phyloP scores from a whole-genome alignment of 2,888 invertebrate species.

The Sphecodes monilicornis region DNA sequence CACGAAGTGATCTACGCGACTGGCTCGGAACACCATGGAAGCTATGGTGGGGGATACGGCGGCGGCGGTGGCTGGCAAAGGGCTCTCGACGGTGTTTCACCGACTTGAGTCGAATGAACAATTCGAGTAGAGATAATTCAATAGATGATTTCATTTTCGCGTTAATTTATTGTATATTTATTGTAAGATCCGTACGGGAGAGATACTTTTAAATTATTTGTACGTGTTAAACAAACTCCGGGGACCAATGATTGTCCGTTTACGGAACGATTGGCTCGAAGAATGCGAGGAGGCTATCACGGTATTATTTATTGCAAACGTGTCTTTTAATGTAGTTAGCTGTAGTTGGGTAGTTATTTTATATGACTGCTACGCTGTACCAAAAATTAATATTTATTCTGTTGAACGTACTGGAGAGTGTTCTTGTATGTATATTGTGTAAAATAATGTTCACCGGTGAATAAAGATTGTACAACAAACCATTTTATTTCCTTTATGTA shows the following conservation, averaged over 20 bases:
- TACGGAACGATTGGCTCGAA: neutral
- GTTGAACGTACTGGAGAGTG: neutral
- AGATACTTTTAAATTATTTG: neutral
- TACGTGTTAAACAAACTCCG: slow-evolving; percentile 25
- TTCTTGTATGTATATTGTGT: slow-evolving; percentile 27
- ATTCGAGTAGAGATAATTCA: neutral
- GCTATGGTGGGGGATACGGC: slow-evolving; percentile 78
- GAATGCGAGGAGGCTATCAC: neutral
- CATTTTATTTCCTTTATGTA: neutral
- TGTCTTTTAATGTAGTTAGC: neutral
- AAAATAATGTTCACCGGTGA: slow-evolving; percentile 16
- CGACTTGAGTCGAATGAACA: slow-evolving; percentile 69
- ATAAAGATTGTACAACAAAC: slow-evolving; percentile 28
- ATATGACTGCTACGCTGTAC: slow-evolving; percentile 7
- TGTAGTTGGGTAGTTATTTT: neutral
- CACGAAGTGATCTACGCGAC: slow-evolving; percentile 87
- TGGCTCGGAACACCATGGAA: slow-evolving; percentile 82
- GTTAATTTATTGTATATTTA: slow-evolving; percentile 20
- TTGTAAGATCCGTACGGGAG: neutral
- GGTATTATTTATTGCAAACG: slow-evolving; percentile 1
- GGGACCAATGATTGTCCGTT: neutral
- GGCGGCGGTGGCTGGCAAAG: slow-evolving; percentile 83
- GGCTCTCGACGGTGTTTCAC: slow-evolving; percentile 77
- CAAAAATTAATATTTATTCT: slow-evolving; percentile 38
- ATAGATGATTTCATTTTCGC: neutral